phyloP scores from a whole-genome alignment of 2,888 invertebrate species.

The Cephus nigrinus region DNA sequence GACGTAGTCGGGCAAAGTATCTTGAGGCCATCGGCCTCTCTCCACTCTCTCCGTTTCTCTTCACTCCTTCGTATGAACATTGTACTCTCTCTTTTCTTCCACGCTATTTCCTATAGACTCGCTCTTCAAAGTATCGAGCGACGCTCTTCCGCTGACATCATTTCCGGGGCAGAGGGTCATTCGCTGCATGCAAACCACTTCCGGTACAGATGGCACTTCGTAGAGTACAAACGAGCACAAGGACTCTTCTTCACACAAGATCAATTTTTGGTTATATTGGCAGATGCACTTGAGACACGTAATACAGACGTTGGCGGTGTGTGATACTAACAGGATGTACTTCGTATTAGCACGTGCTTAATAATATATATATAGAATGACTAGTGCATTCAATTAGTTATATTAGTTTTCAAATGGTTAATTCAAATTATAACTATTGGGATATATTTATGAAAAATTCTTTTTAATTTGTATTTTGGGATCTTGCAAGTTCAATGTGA shows the following conservation, averaged over 20 bases:
- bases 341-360: neutral
- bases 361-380: neutral
- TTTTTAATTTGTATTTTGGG: neutral
- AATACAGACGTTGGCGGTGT: neutral
- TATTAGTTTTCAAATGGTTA: neutral
- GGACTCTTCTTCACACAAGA: neutral
- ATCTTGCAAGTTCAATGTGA: neutral
- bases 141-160: slow-evolving; percentile 10
- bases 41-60: neutral
- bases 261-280: neutral
- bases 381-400: neutral
- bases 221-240: neutral
- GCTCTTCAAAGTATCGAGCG: slow-evolving; percentile 11
- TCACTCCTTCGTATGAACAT: neutral
- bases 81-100: neutral
- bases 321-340: neutral
- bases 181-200: slow-evolving; percentile 8
- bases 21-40: neutral
- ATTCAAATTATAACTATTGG: neutral
- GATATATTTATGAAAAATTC: neutral
- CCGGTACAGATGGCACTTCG: neutral
- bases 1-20: neutral
- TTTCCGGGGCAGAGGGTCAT: slow-evolving; percentile 11
- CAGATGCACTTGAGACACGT: neutral
- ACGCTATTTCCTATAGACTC: slow-evolving; percentile 4